Base-by-base conservation (phyloP, 2,113 vertebrate genomes). In the Heterochromis multidens region DNA sequence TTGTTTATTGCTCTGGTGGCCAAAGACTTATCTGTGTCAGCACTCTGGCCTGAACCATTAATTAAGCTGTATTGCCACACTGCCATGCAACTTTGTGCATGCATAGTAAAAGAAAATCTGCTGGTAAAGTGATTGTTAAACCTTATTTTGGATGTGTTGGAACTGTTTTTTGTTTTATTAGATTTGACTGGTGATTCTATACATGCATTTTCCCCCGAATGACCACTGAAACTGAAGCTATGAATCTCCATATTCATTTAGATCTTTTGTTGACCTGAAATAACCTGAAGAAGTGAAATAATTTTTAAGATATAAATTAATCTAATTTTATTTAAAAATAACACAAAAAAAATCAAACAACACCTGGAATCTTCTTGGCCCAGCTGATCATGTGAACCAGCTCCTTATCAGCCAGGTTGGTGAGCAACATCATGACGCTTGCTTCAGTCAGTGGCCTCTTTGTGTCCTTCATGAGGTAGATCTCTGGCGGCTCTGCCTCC, bases 301-400 rank as follows among this genome's bases (percentile, higher is more conserved):
- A 3, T 0, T 11, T 2, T 65, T 21, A 52, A 31, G 12, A 31
- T 31, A 74, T 54, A 54, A 52, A 74, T n/a, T 52, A 2, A 19
- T n/a, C 17, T 2, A 31, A 29, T 52, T 31, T 31, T 19, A 19
- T 70, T 25, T 21, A 9, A 4, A 67, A 67, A 40, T 65, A 40
- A 9, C 23, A 70, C 37, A 11, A 70, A 70, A 43, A 49, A 61
- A 57, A 81, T n/a, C n/a, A n/a, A n/a, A n/a, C n/a, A 79, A 25
- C 12, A 94, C 99, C 99, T 16, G 99, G 99, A 52, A 99, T 98
- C 91, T 99, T 99, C 95, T 99, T 99, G 92, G 99, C 99, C 99
- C 99, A 99, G 67, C 95, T 96, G 61, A 99, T 99, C 99, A 99
- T 99, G 88, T 99, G 97, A 46, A 99, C 99, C 80, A 99, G 92